Evolutionary conservation across 1,140 invertebrate species (phyloP), one percentile per base, ranked within the genome.

Genomic region (Nymphalis io): DNA sequence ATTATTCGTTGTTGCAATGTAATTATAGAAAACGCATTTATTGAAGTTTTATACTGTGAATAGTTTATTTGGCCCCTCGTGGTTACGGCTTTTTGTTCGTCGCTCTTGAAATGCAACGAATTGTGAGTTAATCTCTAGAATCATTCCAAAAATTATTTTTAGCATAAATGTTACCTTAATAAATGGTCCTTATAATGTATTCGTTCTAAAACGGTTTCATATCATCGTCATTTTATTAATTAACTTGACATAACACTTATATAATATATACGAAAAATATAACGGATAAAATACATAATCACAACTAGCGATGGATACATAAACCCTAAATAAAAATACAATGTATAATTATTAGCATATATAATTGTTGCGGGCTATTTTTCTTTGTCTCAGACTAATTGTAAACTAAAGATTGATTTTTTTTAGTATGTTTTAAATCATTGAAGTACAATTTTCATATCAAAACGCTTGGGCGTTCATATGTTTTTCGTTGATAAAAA

Each of bases 31-130:
- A 42, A 60, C 33, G 68, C 68, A 70, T 70, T 70, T 70, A 70
- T 65, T 70, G 44, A 64, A 63, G 44, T 70, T 64, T 70, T 64
- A 21, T 51, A 68, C 16, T 42, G 13, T 68, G 38, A n/a, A 70
- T 70, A 70, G 55, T 60, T 70, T 65, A 64, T 64, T 44, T 66
- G 16, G 21, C 18, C 11, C 3, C 15, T 33, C 16, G 38, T 33
- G 15, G 33, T 33, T 23, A 13, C 15, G n/a, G 3, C 16, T 23
- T 44, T 60, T 39, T 46, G 53, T 59, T 64, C 57, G 33, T 70
- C 68, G 68, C 68, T 70, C 59, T 55, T 70, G 57, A 60, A 27
- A 58, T 70, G 68, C 68, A 70, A 70, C 68, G 68, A 64, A 66
- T 59, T 33, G 57, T 64, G 33, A 46, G 40, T 27, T 60, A 55